Evolutionary conservation across 2,797 vertebrate species (phyloP), one percentile per base, ranked within the genome.

Genomic region (Poecilia velifera): DNA sequence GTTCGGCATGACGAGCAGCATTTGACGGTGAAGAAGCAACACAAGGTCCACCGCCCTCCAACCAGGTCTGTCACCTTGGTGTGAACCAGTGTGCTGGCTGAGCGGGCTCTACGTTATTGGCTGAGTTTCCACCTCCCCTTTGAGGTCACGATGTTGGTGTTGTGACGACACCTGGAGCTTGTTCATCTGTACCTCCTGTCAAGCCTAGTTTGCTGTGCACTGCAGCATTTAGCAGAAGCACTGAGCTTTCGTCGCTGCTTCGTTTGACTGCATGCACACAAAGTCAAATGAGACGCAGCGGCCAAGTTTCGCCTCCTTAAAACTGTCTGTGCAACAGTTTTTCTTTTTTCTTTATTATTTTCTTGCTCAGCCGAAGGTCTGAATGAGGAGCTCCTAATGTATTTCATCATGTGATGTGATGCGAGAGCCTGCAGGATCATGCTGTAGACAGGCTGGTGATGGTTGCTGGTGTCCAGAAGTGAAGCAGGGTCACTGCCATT

Each of bases 381-480:
- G 81, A 88, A 72, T 81, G 14, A 72, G 68, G 76, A 68, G 55
- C 71, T 77, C 74, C 62, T 81, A 47, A 74, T 66, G 68, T 45
- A 39, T 6, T 71, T 75, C 77, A 68, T 75, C 77, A 68, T 75
- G 79, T 83, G 82, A 74, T 81, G 34, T 46, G 73, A 74, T 79
- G 34, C 34, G 73, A 68, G 77, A 62, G 72, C 73, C 78, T 49
- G 8, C 49, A 45, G 73, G 41, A 78, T 88, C 77, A 71, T 79
- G 77, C 77, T 87, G 73, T n/a, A 81, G 82, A 64, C 80, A 75
- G 76, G 82, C 76, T 89, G 83, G 85, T 90, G 89, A 83, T 84
- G 81, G 81, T 39, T 77, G 76, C 57, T 78, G 77, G 73, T 76
- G 74, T 81, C 0, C 46, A 72, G 72, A 59, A 73, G 57, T 12